phyloP scores from a whole-genome alignment of 2,797 vertebrate species.

The Cossypha heuglini region DNA sequence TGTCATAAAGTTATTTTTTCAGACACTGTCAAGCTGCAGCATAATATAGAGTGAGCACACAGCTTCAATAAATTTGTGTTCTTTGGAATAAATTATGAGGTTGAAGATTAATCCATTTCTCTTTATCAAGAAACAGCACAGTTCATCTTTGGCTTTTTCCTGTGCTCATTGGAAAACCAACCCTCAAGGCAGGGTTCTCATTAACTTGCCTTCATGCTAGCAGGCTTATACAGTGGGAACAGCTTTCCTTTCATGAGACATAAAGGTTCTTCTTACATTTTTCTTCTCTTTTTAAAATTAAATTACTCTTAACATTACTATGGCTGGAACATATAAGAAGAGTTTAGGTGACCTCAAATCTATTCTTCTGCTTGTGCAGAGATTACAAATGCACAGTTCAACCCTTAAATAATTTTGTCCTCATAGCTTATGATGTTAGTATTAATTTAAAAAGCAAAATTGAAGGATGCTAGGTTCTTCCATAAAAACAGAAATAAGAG shows the following conservation, averaged over 20 bases:
- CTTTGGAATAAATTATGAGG: background rate
- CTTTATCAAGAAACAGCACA: background rate
- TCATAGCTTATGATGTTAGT: background rate
- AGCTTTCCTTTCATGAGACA: background rate
- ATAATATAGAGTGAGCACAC: background rate
- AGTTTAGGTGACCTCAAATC: background rate
- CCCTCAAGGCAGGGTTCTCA: background rate
- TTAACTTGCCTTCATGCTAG: background rate
- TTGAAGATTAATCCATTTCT: background rate
- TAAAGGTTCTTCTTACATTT: background rate
- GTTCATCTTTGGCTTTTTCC: background rate
- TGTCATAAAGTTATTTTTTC: background rate
- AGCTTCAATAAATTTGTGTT: background rate
- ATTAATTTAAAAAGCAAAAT: background rate
- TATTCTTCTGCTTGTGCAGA: background rate
- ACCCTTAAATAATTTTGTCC: background rate
- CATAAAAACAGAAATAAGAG: background rate
- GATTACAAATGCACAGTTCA: background rate
- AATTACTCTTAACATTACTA: background rate
- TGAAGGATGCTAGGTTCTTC: background rate
- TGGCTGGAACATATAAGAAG: background rate
- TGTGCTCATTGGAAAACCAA: background rate
- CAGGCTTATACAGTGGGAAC: background rate
- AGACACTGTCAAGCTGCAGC: background rate
- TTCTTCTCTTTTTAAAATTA: background rate